Conservation (phyloP, 2,888 invertebrate genomes). For the Epinotia brunnichana region DNA sequence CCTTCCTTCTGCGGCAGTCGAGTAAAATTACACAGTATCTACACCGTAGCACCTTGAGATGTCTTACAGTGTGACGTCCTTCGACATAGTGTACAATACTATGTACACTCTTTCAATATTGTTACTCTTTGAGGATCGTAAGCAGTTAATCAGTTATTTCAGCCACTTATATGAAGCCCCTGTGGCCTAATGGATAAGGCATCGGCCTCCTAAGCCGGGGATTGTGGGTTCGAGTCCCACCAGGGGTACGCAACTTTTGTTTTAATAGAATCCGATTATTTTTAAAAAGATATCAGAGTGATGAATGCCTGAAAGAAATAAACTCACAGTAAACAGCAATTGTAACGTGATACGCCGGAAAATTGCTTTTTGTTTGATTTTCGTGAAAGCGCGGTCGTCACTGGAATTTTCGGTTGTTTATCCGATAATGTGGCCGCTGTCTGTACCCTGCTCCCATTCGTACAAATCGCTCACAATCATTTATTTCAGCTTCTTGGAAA, state of each 20-base stretch:
- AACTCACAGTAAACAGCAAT: conserved; percentile 47
- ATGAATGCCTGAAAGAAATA: conserved; percentile 48
- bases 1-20: too few relatives aligned
- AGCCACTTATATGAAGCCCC: conserved; percentile 48
- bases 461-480: conserved; percentile 33
- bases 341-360: conserved; percentile 53
- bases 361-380: conserved; percentile 57
- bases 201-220: conserved; percentile 91
- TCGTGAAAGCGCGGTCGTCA: conserved; percentile 52
- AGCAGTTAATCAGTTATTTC: conserved; percentile 42
- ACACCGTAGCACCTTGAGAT: background rate
- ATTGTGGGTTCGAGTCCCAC: conserved; percentile 91
- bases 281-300: conserved; percentile 30
- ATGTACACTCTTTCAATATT: background rate
- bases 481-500: conserved; percentile 8
- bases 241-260: conserved; percentile 81
- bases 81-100: too few relatives aligned
- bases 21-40: background rate
- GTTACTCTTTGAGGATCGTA: conserved; percentile 24
- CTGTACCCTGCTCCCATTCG: conserved; percentile 29
- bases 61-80: background rate
- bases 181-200: conserved; percentile 77
- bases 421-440: conserved; percentile 42
- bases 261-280: conserved; percentile 26
- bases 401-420: conserved; percentile 47